phyloP scores from a whole-genome alignment of 2,797 vertebrate species.

The Rhinogobio ventralis region DNA sequence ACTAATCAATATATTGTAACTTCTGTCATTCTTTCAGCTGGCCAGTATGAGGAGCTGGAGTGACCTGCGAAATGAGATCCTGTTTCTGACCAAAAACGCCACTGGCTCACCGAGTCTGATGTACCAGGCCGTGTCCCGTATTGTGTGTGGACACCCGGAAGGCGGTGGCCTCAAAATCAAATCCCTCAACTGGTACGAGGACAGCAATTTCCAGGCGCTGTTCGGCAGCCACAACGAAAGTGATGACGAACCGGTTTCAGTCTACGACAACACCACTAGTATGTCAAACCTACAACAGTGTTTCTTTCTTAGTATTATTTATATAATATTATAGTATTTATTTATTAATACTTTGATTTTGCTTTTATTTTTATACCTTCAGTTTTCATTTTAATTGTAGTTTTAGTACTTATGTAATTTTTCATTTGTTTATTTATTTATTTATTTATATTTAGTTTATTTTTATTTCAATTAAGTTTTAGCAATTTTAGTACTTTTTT shows the following conservation, averaged over 20 bases:
- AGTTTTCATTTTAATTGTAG: background rate
- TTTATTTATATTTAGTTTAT: background rate
- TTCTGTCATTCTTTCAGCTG: conserved; percentile 73
- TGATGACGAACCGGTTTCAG: conserved; percentile 77
- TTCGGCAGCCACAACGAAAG: conserved; percentile 89
- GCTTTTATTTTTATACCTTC: background rate
- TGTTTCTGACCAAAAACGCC: conserved; percentile 86
- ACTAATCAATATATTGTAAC: background rate
- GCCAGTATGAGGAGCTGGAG: conserved; percentile 91
- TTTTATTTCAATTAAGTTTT: too few species aligned
- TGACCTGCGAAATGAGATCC: conserved; percentile 91
- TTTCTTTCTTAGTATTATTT: background rate
- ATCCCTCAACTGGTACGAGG: conserved; percentile 97
- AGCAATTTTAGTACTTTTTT: background rate
- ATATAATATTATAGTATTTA: background rate
- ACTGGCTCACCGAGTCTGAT: conserved; percentile 86
- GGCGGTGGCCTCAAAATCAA: conserved; percentile 95
- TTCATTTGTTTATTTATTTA: background rate
- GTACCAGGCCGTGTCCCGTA: conserved; percentile 92
- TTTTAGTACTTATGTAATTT: background rate
- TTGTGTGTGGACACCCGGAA: conserved; percentile 93
- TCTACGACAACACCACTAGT: conserved; percentile 96
- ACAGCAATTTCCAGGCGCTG: conserved; percentile 95
- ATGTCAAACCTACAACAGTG: conserved; percentile 65
- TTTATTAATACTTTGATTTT: background rate